phyloP scores from a whole-genome alignment of 2,888 invertebrate species.

The Nomada fucata region DNA sequence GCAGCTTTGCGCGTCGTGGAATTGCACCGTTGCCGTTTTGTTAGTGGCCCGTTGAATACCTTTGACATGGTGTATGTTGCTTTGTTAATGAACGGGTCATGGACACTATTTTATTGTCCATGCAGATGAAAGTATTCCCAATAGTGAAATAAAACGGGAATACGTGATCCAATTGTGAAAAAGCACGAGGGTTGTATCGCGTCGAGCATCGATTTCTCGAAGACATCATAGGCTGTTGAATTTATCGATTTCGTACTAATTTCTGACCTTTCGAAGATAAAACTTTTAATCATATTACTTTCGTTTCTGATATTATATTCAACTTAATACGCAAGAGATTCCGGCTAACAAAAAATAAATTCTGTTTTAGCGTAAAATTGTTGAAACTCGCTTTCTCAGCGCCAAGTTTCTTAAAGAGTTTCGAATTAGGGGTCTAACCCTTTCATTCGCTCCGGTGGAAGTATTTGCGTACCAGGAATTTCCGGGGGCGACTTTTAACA shows the following conservation, averaged over 20 bases:
- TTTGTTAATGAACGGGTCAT: neutral
- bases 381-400: neutral
- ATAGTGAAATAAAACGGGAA: neutral
- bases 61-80: neutral
- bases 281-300: no score
- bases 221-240: no score
- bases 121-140: neutral
- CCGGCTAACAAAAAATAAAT: no score
- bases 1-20: neutral
- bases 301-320: no score
- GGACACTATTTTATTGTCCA: neutral
- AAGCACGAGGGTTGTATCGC: neutral
- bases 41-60: neutral
- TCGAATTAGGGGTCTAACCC: neutral
- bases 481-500: constrained; percentile 8
- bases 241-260: no score
- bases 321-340: no score
- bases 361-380: no score
- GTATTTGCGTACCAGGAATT: constrained; percentile 18
- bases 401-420: neutral
- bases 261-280: no score
- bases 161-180: neutral
- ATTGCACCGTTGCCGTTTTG: neutral
- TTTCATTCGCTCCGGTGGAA: neutral
- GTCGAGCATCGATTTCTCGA: neutral